Conservation (phyloP, 1,140 invertebrate species). For the Diploscapter pachys region DNA sequence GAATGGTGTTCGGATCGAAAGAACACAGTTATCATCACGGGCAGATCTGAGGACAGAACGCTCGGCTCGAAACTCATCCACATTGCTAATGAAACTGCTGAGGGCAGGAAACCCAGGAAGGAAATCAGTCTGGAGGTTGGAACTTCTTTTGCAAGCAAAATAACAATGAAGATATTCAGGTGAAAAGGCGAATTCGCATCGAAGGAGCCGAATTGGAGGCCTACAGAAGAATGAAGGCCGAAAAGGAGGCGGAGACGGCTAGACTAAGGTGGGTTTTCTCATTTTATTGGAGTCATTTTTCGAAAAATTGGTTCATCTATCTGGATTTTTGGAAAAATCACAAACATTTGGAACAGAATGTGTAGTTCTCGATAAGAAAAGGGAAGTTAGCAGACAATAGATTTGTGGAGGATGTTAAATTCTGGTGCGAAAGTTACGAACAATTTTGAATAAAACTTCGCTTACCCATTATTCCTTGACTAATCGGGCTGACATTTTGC, state of each 20-base stretch:
- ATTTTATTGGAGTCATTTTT: too few species aligned
- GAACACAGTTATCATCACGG: slow-evolving; percentile 91
- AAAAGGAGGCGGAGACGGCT: slow-evolving; percentile 58
- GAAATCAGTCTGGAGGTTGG: slow-evolving; percentile 8
- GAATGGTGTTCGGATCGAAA: slow-evolving; percentile 86
- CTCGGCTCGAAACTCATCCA: slow-evolving; percentile 50
- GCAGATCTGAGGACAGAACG: slow-evolving; percentile 48
- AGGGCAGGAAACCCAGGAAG: slow-evolving; percentile 12
- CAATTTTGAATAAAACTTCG: too few species aligned
- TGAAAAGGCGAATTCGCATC: slow-evolving; percentile 67
- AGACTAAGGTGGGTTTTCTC: slow-evolving; percentile 46
- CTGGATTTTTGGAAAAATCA: too few species aligned
- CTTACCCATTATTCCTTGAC: too few species aligned
- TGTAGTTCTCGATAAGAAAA: too few species aligned
- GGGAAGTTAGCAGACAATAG: too few species aligned
- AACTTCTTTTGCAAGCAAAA: slow-evolving; percentile 7
- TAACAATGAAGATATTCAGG: slow-evolving; percentile 29
- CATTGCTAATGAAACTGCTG: slow-evolving; percentile 53
- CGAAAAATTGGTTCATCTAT: too few species aligned
- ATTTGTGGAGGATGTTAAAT: too few species aligned
- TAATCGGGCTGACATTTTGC: too few species aligned
- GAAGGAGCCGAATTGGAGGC: slow-evolving; percentile 89
- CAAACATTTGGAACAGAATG: too few species aligned
- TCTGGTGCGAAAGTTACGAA: too few species aligned
- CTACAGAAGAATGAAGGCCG: slow-evolving; percentile 68